Evolutionary conservation across 2,113 vertebrate species (phyloP).

Genomic region (Pseudorasbora parva): DNA sequence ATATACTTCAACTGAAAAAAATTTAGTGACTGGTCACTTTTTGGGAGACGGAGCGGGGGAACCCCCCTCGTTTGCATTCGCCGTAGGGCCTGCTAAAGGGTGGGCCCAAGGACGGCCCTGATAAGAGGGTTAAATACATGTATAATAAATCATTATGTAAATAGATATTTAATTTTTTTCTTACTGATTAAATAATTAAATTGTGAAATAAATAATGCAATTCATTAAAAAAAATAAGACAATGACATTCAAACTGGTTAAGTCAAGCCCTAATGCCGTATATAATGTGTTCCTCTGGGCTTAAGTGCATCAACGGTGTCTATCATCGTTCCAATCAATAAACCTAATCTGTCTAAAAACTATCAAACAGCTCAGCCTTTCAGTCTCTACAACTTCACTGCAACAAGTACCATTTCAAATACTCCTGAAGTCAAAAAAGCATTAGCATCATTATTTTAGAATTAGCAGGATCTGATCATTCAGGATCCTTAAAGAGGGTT

Average conservation of each 20-base stretch:
- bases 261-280: neutral
- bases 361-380: conserved; percentile 14
- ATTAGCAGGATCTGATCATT: conserved; percentile 34
- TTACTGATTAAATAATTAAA: too few relatives aligned
- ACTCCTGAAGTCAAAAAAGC: neutral
- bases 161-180: too few relatives aligned
- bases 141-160: neutral
- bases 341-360: conserved; percentile 9
- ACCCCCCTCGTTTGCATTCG: too few relatives aligned
- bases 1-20: too few relatives aligned
- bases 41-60: too few relatives aligned
- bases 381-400: neutral
- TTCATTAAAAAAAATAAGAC: neutral
- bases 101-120: too few relatives aligned
- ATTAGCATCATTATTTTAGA: conserved; percentile 42
- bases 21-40: too few relatives aligned
- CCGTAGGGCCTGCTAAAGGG: too few relatives aligned
- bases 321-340: neutral
- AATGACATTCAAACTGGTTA: neutral
- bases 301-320: neutral
- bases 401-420: conserved; percentile 1
- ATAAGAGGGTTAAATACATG: neutral
- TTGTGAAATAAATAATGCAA: neutral
- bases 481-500: neutral
- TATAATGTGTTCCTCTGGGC: neutral